Base-by-base conservation (phyloP, 1,140 invertebrate species). In the Caerostris extrusa region DNA sequence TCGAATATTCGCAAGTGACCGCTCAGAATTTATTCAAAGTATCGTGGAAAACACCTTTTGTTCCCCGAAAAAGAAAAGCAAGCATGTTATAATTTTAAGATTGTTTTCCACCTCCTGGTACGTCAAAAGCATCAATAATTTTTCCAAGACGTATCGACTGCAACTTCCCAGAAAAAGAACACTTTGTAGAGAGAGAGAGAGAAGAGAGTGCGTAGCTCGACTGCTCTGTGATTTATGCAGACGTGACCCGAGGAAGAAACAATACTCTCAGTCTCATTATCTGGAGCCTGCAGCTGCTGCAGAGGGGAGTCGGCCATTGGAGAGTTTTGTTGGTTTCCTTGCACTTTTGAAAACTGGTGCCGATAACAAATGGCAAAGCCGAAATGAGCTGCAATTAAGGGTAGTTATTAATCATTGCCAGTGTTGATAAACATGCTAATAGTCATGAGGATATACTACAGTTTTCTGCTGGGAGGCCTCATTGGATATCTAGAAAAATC, bases 211-310 rank as follows among this genome's bases (percentile, higher is more conserved):
- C 19, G 56, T 14, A n/a, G 50, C 19, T 19, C 34, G 61, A 55
- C 90, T 85, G 83, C 58, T 57, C 1, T n/a, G 58, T 91, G 90
- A 91, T 91, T 91, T 91, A 91, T 91, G 69, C 90, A 82, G 55
- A 71, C 57, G 53, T 17, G 77, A 69, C 77, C 90, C 90, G n/a
- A 77, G 56, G 56, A 91, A 91, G 90, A 91, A 91, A 91, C 90
- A 91, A 91, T 82, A 82, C 90, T 77, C 90, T 34, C 10, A 57
- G 56, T 82, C 90, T 91, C 90, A 91, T 91, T 91, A 91, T 91
- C 90, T 82, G 50, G 34, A 82, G 53, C 90, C 10, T 82, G 77
- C 90, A 91, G 90, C 90, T 91, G 90, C 87, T 19, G 71, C 7
- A 19, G 19, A 19, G 82, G n/a, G 82, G n/a, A 85, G 82, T 85